Evolutionary conservation across 2,888 invertebrate species (phyloP), one percentile per base, ranked within the genome.

Genomic region (Prenolepis imparis): DNA sequence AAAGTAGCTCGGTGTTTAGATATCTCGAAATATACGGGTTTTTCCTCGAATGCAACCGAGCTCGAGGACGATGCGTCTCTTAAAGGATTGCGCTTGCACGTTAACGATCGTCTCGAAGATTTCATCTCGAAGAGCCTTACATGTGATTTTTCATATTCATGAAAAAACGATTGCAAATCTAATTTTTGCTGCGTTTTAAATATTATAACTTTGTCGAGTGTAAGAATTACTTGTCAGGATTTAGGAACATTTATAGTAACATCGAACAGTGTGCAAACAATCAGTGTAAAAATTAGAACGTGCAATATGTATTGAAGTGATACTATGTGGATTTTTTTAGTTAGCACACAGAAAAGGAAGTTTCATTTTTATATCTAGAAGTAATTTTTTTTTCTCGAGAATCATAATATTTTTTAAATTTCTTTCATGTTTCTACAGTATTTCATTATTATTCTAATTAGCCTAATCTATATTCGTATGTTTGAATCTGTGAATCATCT

Each of bases 51-150:
- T 32, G 24, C 32, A 21, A 11, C 41, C 18, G 55, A 63, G 32
- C 75, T 77, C 12, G 55, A 80, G 36, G 36, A 78, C 59, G 44
- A 68, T 68, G 41, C 44, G 48, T 70, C 36, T 59, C 44, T 44
- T 70, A 59, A 41, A 61, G 66, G 28, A 68, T 77, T 55, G n/a
- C n/a, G 28, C 55, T 28, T 12, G 48, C 21, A 18, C 44, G 36
- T 80, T 80, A 70, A 80, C 70, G 70, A 80, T 80, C 44, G 78
- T 78, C 68, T 57, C 75, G 63, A 74, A 74, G 36, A 73, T 72
- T 18, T 39, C 39, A 39, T 72, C 44, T 61, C 61, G 36, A 64
- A 48, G 18, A 64, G 36, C 6, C 15, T 63, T 66, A 12, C 15
- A 12, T 28, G 44, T 21, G 61, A 66, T 77, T 66, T 28, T 75